A percentile compares a stretch with the other conserved stretches of the same genome.
phyloP scores from a whole-genome alignment of 2,888 invertebrate genomes.

The Hermodice carunculata region DNA sequence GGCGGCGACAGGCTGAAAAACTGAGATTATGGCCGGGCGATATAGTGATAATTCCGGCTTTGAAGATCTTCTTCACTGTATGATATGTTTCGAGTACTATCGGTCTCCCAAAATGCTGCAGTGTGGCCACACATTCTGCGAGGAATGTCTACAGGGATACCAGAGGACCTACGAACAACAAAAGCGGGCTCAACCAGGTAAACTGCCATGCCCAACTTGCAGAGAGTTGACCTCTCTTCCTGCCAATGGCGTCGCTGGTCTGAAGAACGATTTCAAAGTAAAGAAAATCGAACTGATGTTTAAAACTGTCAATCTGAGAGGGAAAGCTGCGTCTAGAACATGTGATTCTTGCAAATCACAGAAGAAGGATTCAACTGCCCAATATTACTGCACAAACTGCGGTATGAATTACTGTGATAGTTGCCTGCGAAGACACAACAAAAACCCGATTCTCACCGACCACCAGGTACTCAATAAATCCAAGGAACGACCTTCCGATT shows the following conservation, averaged over 20 bases:
- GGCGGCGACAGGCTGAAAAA: too few relatives aligned
- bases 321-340: neutral
- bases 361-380: constrained; percentile 31
- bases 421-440: constrained; percentile 36
- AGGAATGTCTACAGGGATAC: constrained; percentile 42
- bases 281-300: constrained; percentile 47
- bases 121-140: constrained; percentile 45
- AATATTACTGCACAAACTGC: constrained; percentile 38
- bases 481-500: constrained; percentile 20
- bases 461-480: constrained; percentile 33
- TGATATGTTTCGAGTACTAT: constrained; percentile 48
- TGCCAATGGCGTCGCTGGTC: constrained; percentile 35
- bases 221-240: constrained; percentile 44
- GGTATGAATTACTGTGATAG: constrained; percentile 39
- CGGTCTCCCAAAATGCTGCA: constrained; percentile 43
- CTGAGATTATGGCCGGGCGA: too few relatives aligned
- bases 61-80: constrained; percentile 46
- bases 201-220: constrained; percentile 47
- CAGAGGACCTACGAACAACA: constrained; percentile 39
- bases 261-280: constrained; percentile 46
- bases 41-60: too few relatives aligned
- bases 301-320: constrained; percentile 29
- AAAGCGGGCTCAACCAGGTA: constrained; percentile 34
- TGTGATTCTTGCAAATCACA: constrained; percentile 39
- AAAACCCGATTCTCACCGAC: constrained; percentile 39